phyloP scores from a whole-genome alignment of 2,113 vertebrate species.

The Lynx canadensis region DNA sequence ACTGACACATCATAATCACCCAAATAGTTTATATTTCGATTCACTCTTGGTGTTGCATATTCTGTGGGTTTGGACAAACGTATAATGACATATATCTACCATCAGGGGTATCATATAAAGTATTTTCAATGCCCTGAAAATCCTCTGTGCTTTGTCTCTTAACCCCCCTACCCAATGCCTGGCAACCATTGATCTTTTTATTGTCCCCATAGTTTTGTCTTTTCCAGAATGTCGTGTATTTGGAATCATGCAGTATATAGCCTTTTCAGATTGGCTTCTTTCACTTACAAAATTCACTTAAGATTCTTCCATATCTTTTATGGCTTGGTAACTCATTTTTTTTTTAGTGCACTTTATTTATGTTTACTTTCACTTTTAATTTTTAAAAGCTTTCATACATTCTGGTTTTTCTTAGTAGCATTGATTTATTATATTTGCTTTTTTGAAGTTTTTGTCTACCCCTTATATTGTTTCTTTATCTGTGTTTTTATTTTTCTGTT shows the following conservation, averaged over 20 bases:
- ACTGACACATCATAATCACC: neutral
- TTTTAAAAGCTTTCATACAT: neutral
- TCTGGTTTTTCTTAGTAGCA: neutral
- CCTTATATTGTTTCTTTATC: neutral
- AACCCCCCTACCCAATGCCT: neutral
- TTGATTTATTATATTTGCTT: neutral
- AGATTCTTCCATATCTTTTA: neutral
- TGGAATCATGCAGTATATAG: neutral
- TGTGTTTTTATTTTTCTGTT: neutral
- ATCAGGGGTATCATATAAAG: neutral
- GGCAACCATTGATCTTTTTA: neutral
- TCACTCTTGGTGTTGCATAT: neutral
- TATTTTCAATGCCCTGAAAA: neutral
- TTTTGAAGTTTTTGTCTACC: neutral
- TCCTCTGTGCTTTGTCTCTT: neutral
- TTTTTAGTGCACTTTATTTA: neutral
- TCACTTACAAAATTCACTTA: neutral
- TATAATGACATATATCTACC: neutral
- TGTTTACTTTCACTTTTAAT: neutral
- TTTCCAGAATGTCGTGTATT: neutral
- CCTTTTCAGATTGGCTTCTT: neutral
- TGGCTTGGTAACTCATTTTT: neutral
- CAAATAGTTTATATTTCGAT: neutral
- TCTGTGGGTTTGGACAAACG: neutral
- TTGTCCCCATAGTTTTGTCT: neutral